A percentile compares a stretch with the other conserved stretches of the same genome.
Evolutionary conservation across 2,113 vertebrate genomes (phyloP).

Genomic region (Bubo scandiacus): DNA sequence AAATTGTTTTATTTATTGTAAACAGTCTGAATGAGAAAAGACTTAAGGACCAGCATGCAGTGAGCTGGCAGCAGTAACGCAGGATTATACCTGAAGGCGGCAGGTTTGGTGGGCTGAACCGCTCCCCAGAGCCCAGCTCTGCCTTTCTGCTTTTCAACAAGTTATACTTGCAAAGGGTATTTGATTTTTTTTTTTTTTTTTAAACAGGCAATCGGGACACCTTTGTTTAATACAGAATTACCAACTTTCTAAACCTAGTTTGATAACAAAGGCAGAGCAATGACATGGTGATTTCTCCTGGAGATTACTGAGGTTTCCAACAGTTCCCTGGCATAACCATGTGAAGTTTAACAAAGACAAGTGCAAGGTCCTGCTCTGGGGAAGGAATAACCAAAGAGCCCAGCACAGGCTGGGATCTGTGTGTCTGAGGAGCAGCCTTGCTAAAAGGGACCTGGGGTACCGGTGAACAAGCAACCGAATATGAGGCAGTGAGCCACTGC

Average conservation of each 20-base stretch:
- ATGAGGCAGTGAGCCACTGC: fast-evolving
- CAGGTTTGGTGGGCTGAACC: too few species aligned
- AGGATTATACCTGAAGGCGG: fast-evolving
- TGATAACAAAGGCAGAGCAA: not conserved
- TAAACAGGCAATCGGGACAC: not conserved
- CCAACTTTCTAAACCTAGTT: not conserved
- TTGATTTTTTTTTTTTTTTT: not conserved
- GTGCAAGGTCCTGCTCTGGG: not conserved
- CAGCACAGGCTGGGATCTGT: not conserved
- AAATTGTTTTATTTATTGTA: not conserved
- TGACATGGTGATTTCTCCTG: not conserved
- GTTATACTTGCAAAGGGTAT: not conserved
- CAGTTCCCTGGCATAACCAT: too few species aligned
- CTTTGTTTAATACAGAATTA: not conserved
- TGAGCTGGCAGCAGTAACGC: too few species aligned
- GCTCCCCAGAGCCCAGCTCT: not conserved
- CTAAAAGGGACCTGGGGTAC: not conserved
- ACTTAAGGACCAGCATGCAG: not conserved
- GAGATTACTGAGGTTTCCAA: not conserved
- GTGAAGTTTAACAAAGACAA: too few species aligned
- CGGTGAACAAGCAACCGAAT: not conserved
- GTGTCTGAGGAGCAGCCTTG: not conserved
- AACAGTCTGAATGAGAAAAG: not conserved
- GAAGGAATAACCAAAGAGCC: not conserved
- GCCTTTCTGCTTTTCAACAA: not conserved